Evolutionary conservation across 1,140 invertebrate species (phyloP).

Genomic region (Sogatella furcifera): DNA sequence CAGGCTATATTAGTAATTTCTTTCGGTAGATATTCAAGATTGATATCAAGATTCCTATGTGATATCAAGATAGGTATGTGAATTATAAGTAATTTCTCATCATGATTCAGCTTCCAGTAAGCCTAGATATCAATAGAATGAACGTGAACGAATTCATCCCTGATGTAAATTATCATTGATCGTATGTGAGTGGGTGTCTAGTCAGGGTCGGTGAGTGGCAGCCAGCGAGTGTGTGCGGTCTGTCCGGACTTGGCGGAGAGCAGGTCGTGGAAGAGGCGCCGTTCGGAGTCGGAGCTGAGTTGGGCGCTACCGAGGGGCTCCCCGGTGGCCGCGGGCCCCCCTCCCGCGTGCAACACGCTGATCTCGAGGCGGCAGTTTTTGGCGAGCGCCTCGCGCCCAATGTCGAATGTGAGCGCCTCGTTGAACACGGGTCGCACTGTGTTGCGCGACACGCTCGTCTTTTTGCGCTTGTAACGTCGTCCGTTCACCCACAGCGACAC

Average conservation of each 20-base stretch:
- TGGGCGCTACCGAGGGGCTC: slow-evolving; percentile 40
- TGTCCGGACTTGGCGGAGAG: slow-evolving; percentile 33
- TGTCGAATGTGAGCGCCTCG: slow-evolving; percentile 75
- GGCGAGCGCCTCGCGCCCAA: slow-evolving; percentile 44
- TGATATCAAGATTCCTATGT: no score
- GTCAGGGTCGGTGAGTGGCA: slow-evolving; percentile 12
- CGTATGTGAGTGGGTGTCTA: no score
- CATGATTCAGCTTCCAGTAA: no score
- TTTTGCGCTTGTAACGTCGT: slow-evolving; percentile 76
- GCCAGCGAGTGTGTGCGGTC: slow-evolving; percentile 13
- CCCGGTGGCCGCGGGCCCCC: slow-evolving; percentile 38
- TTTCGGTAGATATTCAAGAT: no score
- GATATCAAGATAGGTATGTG: no score
- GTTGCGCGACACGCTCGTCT: slow-evolving; percentile 76
- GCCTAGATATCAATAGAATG: no score
- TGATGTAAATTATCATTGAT: no score
- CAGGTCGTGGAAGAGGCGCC: slow-evolving; percentile 42
- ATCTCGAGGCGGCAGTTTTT: slow-evolving; percentile 39
- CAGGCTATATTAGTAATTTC: no score
- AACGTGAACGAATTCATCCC: no score
- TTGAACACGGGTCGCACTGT: slow-evolving; percentile 79
- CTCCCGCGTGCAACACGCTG: slow-evolving; percentile 39
- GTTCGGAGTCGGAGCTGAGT: slow-evolving; percentile 36
- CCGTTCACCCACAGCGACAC: slow-evolving; percentile 67
- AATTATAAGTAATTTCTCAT: no score